A percentile compares a stretch with the other conserved stretches of the same genome.
Conservation (phyloP, 1,140 invertebrate species). For the Aradophagus sp. region DNA sequence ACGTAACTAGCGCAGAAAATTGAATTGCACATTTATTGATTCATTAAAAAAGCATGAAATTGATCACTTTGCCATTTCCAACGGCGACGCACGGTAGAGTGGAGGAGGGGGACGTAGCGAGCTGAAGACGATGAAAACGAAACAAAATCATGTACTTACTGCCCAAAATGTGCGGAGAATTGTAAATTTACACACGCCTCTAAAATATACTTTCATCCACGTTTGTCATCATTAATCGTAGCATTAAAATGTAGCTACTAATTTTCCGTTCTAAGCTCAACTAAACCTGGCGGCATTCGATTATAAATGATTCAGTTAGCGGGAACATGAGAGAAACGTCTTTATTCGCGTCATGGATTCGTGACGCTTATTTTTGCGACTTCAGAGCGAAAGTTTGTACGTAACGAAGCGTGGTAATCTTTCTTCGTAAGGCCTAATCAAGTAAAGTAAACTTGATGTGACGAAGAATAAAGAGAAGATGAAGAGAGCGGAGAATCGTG, state of each 20-base stretch:
- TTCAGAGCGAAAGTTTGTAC: constrained; percentile 46
- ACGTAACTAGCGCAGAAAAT: no score
- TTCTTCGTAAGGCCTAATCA: constrained; percentile 71
- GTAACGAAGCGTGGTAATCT: constrained; percentile 56
- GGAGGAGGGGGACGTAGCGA: no score
- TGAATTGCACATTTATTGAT: no score
- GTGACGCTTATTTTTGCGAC: constrained; percentile 40
- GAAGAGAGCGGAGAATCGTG: constrained; percentile 45
- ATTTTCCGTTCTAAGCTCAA: constrained; percentile 49
- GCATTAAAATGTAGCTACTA: constrained; percentile 40
- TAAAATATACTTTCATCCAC: no score
- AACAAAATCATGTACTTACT: no score
- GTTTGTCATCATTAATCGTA: constrained; percentile 19
- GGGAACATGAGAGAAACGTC: constrained; percentile 42
- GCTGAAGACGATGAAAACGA: no score
- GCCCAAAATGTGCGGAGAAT: no score
- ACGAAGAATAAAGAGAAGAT: constrained; percentile 57
- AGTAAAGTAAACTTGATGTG: constrained; percentile 73
- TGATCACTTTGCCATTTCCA: no score
- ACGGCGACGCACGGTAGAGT: no score
- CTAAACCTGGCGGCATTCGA: constrained; percentile 39
- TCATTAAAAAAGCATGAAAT: no score
- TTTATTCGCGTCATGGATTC: constrained; percentile 51
- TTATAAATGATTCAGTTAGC: constrained; percentile 55
- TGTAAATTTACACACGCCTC: no score